A percentile compares a stretch with the other conserved stretches of the same genome.
phyloP scores from a whole-genome alignment of 2,888 invertebrate genomes.

The Tenthredo livida region DNA sequence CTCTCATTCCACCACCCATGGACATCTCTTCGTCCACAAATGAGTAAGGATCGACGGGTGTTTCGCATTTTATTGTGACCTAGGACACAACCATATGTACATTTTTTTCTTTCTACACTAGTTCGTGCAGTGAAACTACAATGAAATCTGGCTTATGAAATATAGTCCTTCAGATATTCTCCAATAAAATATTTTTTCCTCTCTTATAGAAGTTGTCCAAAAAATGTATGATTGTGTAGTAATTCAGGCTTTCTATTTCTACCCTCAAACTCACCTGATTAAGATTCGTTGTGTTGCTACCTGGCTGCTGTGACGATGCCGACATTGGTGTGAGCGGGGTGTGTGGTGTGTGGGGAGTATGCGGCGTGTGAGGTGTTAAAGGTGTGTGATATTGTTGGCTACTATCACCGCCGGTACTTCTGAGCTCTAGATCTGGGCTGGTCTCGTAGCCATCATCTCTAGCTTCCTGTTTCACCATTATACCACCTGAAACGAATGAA shows the following conservation, averaged over 20 bases:
- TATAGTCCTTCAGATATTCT: neutral
- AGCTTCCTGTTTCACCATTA: slow-evolving; percentile 83
- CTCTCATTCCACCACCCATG: slow-evolving; percentile 81
- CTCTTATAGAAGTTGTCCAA: neutral
- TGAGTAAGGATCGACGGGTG: slow-evolving; percentile 89
- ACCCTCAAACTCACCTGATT: slow-evolving; percentile 34
- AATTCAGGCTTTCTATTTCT: too few species aligned
- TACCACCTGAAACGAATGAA: slow-evolving; percentile 64
- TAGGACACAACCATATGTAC: slow-evolving; percentile 65
- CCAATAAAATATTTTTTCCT: neutral
- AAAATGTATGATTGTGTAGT: neutral
- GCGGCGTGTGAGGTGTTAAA: slow-evolving; percentile 77
- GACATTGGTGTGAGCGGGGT: slow-evolving; percentile 77
- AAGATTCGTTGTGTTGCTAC: slow-evolving; percentile 47
- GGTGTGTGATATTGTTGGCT: slow-evolving; percentile 77
- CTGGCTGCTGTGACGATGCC: slow-evolving; percentile 76
- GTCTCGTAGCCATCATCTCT: slow-evolving; percentile 96
- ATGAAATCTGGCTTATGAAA: neutral
- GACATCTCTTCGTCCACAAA: slow-evolving; percentile 90
- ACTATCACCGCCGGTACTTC: slow-evolving; percentile 77
- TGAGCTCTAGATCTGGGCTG: slow-evolving; percentile 83
- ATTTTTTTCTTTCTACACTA: neutral
- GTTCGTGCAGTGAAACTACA: neutral
- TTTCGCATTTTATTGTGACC: slow-evolving; percentile 81
- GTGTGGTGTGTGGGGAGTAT: slow-evolving; percentile 77